These are phyloP conservation scores for Asteroscopus sphinx DNA, from an alignment of 2,888 invertebrate genomes.

Conservation along the genomic window DNA sequence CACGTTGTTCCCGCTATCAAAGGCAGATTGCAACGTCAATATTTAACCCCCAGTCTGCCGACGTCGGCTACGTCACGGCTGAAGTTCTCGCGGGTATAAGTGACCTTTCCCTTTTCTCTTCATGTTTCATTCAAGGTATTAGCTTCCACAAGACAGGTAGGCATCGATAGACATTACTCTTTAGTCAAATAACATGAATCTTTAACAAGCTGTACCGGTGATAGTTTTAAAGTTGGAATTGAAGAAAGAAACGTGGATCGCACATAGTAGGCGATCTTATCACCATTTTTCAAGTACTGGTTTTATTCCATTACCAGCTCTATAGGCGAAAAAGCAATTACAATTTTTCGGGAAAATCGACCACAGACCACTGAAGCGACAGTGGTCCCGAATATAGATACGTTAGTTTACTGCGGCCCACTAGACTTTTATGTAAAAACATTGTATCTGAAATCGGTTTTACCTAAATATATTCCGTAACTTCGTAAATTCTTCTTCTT, in stretches of 20 bases:
- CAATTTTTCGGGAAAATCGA: too few relatives aligned
- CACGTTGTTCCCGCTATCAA: slow-evolving; percentile 54
- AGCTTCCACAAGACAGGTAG: slow-evolving; percentile 17
- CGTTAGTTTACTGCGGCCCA: too few relatives aligned
- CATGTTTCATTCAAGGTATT: slow-evolving; percentile 61
- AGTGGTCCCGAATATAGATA: background rate
- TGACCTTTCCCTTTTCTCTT: slow-evolving; percentile 54
- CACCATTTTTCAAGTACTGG: background rate
- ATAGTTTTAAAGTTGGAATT: slow-evolving; percentile 8
- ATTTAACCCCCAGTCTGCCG: slow-evolving; percentile 67
- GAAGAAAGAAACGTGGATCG: background rate
- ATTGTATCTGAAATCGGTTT: too few relatives aligned
- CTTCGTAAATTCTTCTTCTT: slow-evolving; percentile 12
- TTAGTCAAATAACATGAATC: slow-evolving; percentile 3
- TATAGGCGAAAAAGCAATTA: slow-evolving; percentile 3
- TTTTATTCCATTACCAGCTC: slow-evolving; percentile 8
- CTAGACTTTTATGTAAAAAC: too few relatives aligned
- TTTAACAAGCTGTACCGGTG: background rate
- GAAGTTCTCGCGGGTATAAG: slow-evolving; percentile 31
- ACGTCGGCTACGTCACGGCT: slow-evolving; percentile 11
- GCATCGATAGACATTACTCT: slow-evolving; percentile 21
- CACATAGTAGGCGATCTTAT: background rate
- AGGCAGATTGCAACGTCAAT: slow-evolving; percentile 78
- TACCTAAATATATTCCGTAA: slow-evolving; percentile 1
- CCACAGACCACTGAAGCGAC: background rate